A percentile compares a stretch with the other conserved stretches of the same genome.
These are phyloP conservation scores for Exephanes ischioxanthus DNA, from an alignment of 2,888 invertebrate genomes.

Conservation along the genomic window DNA sequence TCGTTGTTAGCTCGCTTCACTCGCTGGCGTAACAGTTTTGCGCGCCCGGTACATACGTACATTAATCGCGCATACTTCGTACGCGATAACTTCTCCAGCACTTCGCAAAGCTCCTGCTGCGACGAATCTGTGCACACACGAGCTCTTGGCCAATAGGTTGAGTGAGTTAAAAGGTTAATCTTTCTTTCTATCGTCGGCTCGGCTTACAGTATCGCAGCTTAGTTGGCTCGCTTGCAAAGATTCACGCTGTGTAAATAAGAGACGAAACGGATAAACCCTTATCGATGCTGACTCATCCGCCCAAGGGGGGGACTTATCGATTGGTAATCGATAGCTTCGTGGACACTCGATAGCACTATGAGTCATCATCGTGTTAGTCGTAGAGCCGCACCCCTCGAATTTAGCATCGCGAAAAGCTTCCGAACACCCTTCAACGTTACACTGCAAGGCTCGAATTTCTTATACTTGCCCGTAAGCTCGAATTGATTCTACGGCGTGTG, in stretches of 20 bases:
- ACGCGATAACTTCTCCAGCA: slow-evolving; percentile 28
- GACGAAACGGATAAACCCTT: slow-evolving; percentile 36
- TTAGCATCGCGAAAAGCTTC: slow-evolving; percentile 6
- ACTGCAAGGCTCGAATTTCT: not conserved
- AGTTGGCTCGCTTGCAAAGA: not conserved
- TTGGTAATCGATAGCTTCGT: slow-evolving; percentile 69
- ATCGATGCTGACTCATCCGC: slow-evolving; percentile 66
- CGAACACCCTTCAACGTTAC: not conserved
- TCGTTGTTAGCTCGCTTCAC: slow-evolving; percentile 20
- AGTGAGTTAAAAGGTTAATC: slow-evolving; percentile 60
- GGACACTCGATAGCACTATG: slow-evolving; percentile 69
- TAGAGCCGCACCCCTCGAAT: not conserved
- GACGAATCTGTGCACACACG: slow-evolving; percentile 11
- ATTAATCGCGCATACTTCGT: slow-evolving; percentile 17
- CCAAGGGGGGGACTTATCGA: slow-evolving; percentile 70
- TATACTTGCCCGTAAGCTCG: not conserved
- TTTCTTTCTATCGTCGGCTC: slow-evolving; percentile 4
- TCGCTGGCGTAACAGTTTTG: slow-evolving; percentile 37
- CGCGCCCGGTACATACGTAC: not conserved
- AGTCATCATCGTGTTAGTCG: slow-evolving; percentile 44
- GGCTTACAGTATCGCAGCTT: not conserved
- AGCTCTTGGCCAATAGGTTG: slow-evolving; percentile 41
- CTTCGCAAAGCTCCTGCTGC: not conserved
- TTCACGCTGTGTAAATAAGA: not conserved
- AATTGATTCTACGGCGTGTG: no score